These are phyloP conservation scores for Allacma fusca DNA, from an alignment of 2,888 invertebrate genomes.

Conservation along the genomic window DNA sequence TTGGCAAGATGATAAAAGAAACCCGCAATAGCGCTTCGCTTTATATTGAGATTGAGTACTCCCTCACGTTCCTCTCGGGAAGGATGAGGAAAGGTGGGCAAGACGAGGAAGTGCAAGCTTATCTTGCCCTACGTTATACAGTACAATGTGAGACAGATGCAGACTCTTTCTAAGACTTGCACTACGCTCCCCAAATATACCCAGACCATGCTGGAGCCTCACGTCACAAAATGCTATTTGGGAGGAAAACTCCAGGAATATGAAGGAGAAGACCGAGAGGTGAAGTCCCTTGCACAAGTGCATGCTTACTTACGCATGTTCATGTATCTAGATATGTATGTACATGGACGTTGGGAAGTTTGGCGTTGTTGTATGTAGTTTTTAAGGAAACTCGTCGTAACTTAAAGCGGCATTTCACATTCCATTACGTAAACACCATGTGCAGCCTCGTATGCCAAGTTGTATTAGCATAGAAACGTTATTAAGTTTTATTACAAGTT, in stretches of 20 bases:
- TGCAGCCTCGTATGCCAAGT: slow-evolving; percentile 2
- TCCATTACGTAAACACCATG: slow-evolving; percentile 31
- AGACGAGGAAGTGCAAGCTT: neutral
- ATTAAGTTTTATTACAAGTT: slow-evolving; percentile 36
- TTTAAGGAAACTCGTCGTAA: slow-evolving; percentile 11
- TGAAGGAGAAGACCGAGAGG: neutral
- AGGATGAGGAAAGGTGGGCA: slow-evolving; percentile 7
- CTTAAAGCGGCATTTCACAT: slow-evolving; percentile 36
- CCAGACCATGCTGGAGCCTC: too few species aligned
- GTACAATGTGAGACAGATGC: too few species aligned
- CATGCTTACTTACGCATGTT: neutral
- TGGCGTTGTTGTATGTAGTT: neutral
- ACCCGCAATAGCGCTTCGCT: slow-evolving; percentile 25
- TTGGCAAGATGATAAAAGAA: slow-evolving; percentile 25
- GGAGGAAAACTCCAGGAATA: neutral
- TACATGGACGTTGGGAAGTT: neutral
- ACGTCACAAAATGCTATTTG: too few species aligned
- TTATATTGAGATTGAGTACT: slow-evolving; percentile 33
- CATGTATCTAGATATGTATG: neutral
- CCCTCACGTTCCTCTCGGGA: slow-evolving; percentile 10
- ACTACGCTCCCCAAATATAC: too few species aligned
- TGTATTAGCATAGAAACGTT: slow-evolving; percentile 36
- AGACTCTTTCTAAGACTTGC: too few species aligned
- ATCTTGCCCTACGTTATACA: too few species aligned
- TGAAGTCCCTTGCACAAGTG: neutral